A percentile compares a stretch with the other conserved stretches of the same genome.
Evolutionary conservation across 2,888 invertebrate species (phyloP).

Genomic region (Agriopis aurantiaria): DNA sequence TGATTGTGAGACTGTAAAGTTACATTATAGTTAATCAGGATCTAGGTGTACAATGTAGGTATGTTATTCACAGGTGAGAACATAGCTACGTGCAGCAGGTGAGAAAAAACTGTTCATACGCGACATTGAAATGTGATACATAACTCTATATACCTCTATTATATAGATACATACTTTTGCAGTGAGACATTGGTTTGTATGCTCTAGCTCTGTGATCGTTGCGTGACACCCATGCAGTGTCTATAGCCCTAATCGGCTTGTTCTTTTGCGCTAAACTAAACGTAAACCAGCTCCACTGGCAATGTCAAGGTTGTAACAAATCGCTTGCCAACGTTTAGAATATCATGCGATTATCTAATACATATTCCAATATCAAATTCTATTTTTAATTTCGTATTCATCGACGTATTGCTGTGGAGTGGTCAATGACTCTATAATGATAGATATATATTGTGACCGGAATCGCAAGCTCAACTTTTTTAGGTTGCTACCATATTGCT

Average conservation of each 20-base stretch:
- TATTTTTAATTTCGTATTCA: constrained; percentile 30
- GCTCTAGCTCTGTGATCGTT: not conserved
- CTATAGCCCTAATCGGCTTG: no score
- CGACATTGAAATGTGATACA: not conserved
- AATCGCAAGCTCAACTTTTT: constrained; percentile 35
- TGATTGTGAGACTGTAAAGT: no score
- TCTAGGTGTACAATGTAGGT: no score
- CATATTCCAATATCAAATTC: constrained; percentile 15
- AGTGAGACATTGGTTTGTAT: not conserved
- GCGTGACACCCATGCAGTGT: not conserved
- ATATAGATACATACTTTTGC: not conserved
- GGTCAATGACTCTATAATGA: constrained; percentile 39
- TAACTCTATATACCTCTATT: no score
- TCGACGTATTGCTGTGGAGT: constrained; percentile 8
- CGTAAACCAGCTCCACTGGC: constrained; percentile 54
- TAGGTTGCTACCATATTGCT: not conserved
- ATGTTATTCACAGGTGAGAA: no score
- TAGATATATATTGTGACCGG: constrained; percentile 25
- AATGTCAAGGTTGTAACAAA: constrained; percentile 65
- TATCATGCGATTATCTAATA: constrained; percentile 15
- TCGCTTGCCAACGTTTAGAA: constrained; percentile 40
- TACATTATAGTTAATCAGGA: no score
- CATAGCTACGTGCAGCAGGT: no score
- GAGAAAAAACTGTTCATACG: not conserved
- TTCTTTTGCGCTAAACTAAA: not conserved